A percentile compares a stretch with the other conserved stretches of the same genome.
These are phyloP conservation scores for Camponotus floridanus DNA, from an alignment of 1,140 invertebrate species.

Conservation along the genomic window DNA sequence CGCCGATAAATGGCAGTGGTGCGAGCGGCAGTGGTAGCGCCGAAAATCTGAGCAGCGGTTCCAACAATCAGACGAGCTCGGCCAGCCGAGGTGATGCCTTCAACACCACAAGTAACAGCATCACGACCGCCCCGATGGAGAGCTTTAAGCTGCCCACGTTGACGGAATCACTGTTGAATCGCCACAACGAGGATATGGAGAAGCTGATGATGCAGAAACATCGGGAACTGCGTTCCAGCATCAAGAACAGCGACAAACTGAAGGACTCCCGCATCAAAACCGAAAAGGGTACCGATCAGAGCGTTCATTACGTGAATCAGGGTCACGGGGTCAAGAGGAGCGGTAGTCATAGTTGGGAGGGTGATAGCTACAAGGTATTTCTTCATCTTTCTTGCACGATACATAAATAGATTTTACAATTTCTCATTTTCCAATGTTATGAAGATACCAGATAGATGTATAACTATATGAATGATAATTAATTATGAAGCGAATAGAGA, in stretches of 20 bases:
- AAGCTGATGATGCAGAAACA: slow-evolving; percentile 91
- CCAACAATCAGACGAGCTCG: slow-evolving; percentile 84
- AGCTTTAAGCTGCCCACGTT: slow-evolving; percentile 87
- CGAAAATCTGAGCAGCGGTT: slow-evolving; percentile 87
- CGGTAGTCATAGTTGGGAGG: slow-evolving; percentile 76
- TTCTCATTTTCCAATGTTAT: not conserved
- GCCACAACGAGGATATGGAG: slow-evolving; percentile 93
- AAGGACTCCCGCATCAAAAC: slow-evolving; percentile 82
- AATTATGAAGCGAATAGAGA: not conserved
- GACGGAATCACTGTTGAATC: slow-evolving; percentile 89
- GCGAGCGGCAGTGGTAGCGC: slow-evolving; percentile 87
- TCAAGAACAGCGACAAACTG: slow-evolving; percentile 84
- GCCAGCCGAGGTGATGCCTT: slow-evolving; percentile 77
- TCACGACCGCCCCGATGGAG: slow-evolving; percentile 64
- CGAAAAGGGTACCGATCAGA: slow-evolving; percentile 72
- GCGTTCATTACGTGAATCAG: slow-evolving; percentile 56
- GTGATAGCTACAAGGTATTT: slow-evolving; percentile 76
- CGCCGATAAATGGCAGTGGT: slow-evolving; percentile 85
- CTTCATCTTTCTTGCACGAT: not conserved
- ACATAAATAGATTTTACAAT: not conserved
- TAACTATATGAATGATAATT: not conserved
- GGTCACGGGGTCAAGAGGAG: slow-evolving; percentile 78
- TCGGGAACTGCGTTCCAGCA: slow-evolving; percentile 87
- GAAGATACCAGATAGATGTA: not conserved
- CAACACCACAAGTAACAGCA: slow-evolving; percentile 70